Percentiles rank a stretch among this genome's conserved stretches.
Evolutionary conservation across 2,113 vertebrate species (phyloP).

Genomic region (Gallinago undulata): DNA sequence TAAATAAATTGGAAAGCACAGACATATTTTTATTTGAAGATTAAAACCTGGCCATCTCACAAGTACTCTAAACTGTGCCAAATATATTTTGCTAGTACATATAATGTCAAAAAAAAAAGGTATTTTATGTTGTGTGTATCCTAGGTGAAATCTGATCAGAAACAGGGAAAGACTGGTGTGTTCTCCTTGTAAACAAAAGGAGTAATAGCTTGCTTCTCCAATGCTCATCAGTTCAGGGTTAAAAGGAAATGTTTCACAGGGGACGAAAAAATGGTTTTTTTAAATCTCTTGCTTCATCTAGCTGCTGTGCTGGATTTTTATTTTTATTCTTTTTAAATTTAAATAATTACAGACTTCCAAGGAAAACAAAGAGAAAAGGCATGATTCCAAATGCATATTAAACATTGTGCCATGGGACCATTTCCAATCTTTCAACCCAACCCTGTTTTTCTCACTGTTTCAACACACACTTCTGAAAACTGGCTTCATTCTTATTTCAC

Average conservation of each 20-base stretch:
- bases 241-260: neutral
- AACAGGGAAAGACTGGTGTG: neutral
- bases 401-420: neutral
- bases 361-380: neutral
- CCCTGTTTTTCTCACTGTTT: neutral
- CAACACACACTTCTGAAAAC: neutral
- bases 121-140: neutral
- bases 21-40: neutral
- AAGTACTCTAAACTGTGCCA: neutral
- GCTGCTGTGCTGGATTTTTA: neutral
- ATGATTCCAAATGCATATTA: neutral
- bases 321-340: neutral
- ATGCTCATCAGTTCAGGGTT: neutral
- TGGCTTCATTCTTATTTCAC: neutral
- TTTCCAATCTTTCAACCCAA: neutral
- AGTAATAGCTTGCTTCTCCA: neutral
- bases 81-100: neutral
- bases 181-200: neutral
- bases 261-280: neutral
- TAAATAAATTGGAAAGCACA: neutral
- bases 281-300: neutral
- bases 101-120: neutral
- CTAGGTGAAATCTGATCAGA: neutral
- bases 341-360: neutral
- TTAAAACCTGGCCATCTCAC: neutral